Base-by-base conservation (phyloP, 2,113 vertebrate genomes). In the Micronycteris hirsuta region DNA sequence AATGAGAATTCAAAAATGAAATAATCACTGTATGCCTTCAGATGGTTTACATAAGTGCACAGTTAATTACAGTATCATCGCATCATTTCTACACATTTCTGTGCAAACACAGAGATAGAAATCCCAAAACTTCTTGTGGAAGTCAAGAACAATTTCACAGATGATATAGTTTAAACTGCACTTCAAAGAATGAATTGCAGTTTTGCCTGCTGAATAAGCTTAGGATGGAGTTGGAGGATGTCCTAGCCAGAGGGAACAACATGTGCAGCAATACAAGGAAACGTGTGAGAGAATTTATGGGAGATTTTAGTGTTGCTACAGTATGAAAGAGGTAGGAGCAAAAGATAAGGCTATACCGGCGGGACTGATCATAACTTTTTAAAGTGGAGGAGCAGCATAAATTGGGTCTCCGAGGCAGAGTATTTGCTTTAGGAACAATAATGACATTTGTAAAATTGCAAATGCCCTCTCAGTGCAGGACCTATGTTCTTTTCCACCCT, bases 1-100 rank as follows among this genome's bases (percentile, higher is more conserved):
- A 93, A 86, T 22, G 24, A 83, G 5, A 83, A 93, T 91, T 94
- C 31, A 93, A n/a, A 78, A 58, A 33, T 87, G 8, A 52, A 95
- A 45, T 76, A 82, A 38, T 5, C 4, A 36, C 83, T 58, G 36
- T 56, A 63, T 16, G 11, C 0, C 28, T 56, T 90, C 52, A 80
- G 41, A 61, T 13, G 83, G 41, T 19, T 80, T 84, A 33, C 0
- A 56, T 70, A 83, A 92, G 74, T 82, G 8, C 22, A 73, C 24
- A 82, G 16, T n/a, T 28, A 70, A 43, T 45, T 73, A 43, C 2
- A 63, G 0, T 20, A 77, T 76, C 28, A 45, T 68, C 24, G 49
- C 3, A 33, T 58, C 12, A 52, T 84, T 94, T 95, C 28, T 65
- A 19, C 36, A 45, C 16, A 73, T 86, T 91, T 31, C 11, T 76